Evolutionary conservation across 2,888 invertebrate species (phyloP), one percentile per base, ranked within the genome.

Genomic region (Lamproptera curius): DNA sequence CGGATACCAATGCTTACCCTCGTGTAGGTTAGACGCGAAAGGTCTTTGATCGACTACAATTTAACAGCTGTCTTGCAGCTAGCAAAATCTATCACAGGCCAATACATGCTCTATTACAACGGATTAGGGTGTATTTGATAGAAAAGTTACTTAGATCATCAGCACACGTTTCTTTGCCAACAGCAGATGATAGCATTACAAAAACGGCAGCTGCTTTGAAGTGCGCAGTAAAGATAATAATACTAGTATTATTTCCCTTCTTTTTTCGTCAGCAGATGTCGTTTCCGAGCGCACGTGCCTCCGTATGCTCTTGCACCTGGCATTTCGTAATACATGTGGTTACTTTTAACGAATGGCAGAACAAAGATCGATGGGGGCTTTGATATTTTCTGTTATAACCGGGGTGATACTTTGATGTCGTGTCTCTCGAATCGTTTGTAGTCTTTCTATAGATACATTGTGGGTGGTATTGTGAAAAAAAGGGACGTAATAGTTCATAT

Each of bases 251-350:
- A 65, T 70, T 63, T 60, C 58, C 61, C 61, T 65, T 53, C 55
- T 62, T 67, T 76, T 78, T 75, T 63, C 58, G 59, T 53, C 60
- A 58, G 75, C 86, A 86, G 86, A 82, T 86, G 86, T 74, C 67
- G 64, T 40, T 49, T 44, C 11, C 35, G 48, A 55, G 33, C 42
- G 78, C 82, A 81, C 85, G 84, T 79, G 84, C 82, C 76, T 52
- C 70, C 71, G 62, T 70, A 65, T 74, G 71, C 61, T 58, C 15
- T 13, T 38, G 60, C 84, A 85, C 80, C 86, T 86, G 86, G 85
- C 70, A 54, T 64, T 51, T 52, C 51, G 67, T 70, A 72, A 77
- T 73, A 75, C 71, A 70, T 49, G 72, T 67, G 59, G 57, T 61
- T 58, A 61, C 59, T 54, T 61, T 58, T 59, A 62, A 60, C 65